Conservation (phyloP, 2,888 invertebrate genomes). For the Microctonus brassicae region DNA sequence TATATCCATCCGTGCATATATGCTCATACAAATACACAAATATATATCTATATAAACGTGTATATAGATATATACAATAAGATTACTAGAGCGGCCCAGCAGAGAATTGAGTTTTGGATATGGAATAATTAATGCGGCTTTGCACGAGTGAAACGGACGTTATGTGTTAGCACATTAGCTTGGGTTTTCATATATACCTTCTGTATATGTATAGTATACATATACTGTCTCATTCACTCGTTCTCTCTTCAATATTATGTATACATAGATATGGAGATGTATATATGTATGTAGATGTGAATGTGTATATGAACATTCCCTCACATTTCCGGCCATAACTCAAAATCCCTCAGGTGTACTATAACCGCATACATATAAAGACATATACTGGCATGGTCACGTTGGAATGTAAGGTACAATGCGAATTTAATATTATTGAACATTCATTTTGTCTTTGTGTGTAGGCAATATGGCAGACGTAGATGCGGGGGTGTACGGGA, state of each 20-base stretch:
- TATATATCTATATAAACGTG: background rate
- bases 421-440: slow-evolving; percentile 23
- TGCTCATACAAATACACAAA: background rate
- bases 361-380: no score
- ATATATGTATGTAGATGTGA: background rate
- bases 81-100: slow-evolving; percentile 27
- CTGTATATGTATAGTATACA: background rate
- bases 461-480: no score
- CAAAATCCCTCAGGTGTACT: slow-evolving; percentile 66
- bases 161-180: slow-evolving; percentile 61
- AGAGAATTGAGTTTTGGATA: slow-evolving; percentile 56
- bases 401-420: slow-evolving; percentile 53
- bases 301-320: background rate
- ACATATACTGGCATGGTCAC: slow-evolving; percentile 52
- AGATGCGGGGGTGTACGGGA: no score
- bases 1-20: background rate
- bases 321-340: slow-evolving; percentile 58
- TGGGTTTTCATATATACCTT: slow-evolving; percentile 38
- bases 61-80: background rate
- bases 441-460: background rate
- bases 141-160: slow-evolving; percentile 56
- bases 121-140: slow-evolving; percentile 62
- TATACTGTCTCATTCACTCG: no score
- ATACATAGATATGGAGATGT: background rate
- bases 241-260: background rate